These are phyloP conservation scores for Drosophila pseudotalamancana DNA, from an alignment of 2,888 invertebrate genomes.

Conservation along the genomic window DNA sequence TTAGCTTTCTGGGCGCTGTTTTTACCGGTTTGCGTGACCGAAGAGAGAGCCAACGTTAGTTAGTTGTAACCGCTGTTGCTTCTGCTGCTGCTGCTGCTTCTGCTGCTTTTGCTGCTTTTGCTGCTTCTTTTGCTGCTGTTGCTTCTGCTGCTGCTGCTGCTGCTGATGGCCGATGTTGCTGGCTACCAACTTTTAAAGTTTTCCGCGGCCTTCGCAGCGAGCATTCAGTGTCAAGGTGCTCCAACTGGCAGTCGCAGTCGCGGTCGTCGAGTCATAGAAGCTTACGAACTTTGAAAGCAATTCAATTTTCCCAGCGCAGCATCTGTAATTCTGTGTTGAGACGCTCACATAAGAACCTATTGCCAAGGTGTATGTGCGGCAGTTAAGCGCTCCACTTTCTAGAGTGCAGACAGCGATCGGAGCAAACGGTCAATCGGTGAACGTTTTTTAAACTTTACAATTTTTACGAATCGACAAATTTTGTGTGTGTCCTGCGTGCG, in stretches of 20 bases:
- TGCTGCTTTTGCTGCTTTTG: slow-evolving; percentile 5
- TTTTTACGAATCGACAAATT: slow-evolving; percentile 27
- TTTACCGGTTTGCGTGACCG: slow-evolving; percentile 69
- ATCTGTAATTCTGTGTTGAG: slow-evolving; percentile 44
- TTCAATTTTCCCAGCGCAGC: slow-evolving; percentile 60
- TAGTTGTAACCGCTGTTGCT: slow-evolving; percentile 26
- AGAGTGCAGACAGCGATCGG: slow-evolving; percentile 67
- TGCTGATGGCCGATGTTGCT: slow-evolving; percentile 27
- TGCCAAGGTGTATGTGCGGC: slow-evolving; percentile 59
- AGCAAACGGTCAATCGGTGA: slow-evolving; percentile 57
- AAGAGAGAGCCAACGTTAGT: slow-evolving; percentile 55
- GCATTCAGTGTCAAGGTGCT: slow-evolving; percentile 78
- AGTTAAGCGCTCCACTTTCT: slow-evolving; percentile 76
- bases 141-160: slow-evolving; percentile 4
- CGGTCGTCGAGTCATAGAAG: slow-evolving; percentile 60
- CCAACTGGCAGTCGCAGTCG: slow-evolving; percentile 75
- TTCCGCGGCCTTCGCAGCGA: slow-evolving; percentile 74
- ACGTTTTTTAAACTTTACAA: slow-evolving; percentile 19
- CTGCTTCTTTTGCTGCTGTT: slow-evolving; percentile 4
- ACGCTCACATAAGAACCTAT: slow-evolving; percentile 75
- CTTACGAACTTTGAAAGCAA: slow-evolving; percentile 71
- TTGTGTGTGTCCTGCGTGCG: slow-evolving; percentile 49
- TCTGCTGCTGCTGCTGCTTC: slow-evolving; percentile 12
- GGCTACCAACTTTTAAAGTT: slow-evolving; percentile 73
- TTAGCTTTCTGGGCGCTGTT: slow-evolving; percentile 60